A percentile compares a stretch with the other conserved stretches of the same genome.
Evolutionary conservation across 2,113 vertebrate genomes (phyloP).

Genomic region (Misgurnus mizolepis): DNA sequence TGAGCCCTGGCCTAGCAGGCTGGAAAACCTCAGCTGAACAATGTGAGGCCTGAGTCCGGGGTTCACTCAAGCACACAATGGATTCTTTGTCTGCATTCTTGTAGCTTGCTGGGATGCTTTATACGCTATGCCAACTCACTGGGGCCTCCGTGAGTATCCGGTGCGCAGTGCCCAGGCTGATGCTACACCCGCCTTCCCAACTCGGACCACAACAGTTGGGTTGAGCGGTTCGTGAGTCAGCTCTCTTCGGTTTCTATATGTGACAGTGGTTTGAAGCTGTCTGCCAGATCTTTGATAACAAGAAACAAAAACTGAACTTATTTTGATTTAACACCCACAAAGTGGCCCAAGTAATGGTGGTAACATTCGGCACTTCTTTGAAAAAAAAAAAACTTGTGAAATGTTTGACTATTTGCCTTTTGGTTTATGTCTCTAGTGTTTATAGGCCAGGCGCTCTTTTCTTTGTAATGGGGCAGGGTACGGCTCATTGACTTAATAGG

Average conservation of each 20-base stretch:
- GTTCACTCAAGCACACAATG: constrained; percentile 66
- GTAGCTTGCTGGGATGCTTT: constrained; percentile 65
- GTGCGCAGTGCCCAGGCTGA: constrained; percentile 7
- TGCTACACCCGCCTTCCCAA: constrained; percentile 1
- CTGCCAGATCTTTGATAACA: not conserved
- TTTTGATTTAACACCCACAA: not conserved
- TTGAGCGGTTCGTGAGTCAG: constrained; percentile 7
- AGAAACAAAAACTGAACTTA: not conserved
- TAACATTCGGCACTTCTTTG: not conserved
- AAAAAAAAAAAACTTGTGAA: not conserved
- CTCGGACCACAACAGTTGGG: not conserved
- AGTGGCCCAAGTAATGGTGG: not conserved
- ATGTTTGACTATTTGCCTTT: constrained; percentile 14
- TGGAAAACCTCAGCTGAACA: constrained; percentile 59
- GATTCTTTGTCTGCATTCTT: constrained; percentile 69
- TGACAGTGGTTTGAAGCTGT: not conserved
- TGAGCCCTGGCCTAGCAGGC: constrained; percentile 36
- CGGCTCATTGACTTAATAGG: not conserved
- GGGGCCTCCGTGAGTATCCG: constrained; percentile 61
- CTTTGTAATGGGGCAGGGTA: not conserved
- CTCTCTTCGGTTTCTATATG: constrained; percentile 3
- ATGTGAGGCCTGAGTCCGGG: constrained; percentile 57
- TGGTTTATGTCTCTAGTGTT: not conserved
- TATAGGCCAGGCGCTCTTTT: not conserved
- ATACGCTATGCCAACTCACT: constrained; percentile 68